These are phyloP conservation scores for Agriopis marginaria DNA, from an alignment of 2,888 invertebrate genomes.

Conservation along the genomic window DNA sequence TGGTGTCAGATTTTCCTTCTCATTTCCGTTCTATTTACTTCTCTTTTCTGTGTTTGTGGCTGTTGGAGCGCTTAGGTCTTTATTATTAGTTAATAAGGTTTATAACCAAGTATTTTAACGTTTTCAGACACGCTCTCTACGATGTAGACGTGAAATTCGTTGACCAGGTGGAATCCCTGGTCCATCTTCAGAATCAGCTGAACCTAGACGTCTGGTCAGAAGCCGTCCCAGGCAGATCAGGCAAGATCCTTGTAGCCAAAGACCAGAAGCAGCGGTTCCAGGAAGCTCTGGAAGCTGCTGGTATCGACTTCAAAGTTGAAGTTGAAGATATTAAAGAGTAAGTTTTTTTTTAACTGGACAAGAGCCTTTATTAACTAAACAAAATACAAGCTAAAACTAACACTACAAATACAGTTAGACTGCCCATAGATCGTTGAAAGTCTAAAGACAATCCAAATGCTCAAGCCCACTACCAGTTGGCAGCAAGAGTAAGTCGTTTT, in stretches of 20 bases:
- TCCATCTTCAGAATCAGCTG: slow-evolving; percentile 51
- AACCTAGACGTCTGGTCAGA: slow-evolving; percentile 63
- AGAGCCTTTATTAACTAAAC: too few species aligned
- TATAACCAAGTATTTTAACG: neutral
- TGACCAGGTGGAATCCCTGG: slow-evolving; percentile 56
- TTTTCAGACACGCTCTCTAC: slow-evolving; percentile 64
- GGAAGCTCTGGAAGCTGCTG: slow-evolving; percentile 48
- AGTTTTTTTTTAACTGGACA: too few species aligned
- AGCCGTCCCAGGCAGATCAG: slow-evolving; percentile 54
- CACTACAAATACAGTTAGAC: too few species aligned
- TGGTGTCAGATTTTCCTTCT: too few species aligned
- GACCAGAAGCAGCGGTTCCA: slow-evolving; percentile 53
- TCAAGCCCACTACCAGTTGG: too few species aligned
- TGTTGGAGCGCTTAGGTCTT: too few species aligned
- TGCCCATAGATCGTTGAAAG: too few species aligned
- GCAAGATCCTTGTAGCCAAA: slow-evolving; percentile 61
- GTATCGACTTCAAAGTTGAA: slow-evolving; percentile 54
- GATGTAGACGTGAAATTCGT: slow-evolving; percentile 56
- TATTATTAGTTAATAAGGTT: neutral
- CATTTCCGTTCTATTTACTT: too few species aligned
- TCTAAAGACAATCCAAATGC: too few species aligned
- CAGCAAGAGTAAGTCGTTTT: slow-evolving; percentile 63
- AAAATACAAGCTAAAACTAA: too few species aligned
- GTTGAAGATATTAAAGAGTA: slow-evolving; percentile 69
- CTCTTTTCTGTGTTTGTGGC: too few species aligned